A percentile compares a stretch with the other conserved stretches of the same genome.
These are phyloP conservation scores for Hirundo rustica DNA, from an alignment of 2,797 vertebrate genomes.

Conservation along the genomic window DNA sequence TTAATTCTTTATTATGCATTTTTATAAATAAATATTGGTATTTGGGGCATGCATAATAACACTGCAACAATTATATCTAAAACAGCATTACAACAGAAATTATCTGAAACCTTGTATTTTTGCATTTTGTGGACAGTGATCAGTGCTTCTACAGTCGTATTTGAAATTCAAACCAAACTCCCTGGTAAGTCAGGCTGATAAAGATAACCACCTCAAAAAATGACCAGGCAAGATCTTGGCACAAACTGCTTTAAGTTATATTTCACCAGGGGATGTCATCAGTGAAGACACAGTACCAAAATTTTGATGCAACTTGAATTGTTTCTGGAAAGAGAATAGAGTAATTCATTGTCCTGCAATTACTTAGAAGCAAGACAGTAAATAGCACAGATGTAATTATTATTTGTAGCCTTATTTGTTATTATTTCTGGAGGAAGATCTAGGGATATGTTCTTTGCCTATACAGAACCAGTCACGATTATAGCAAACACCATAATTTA, in stretches of 20 bases:
- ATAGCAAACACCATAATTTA: not conserved
- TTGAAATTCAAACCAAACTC: not conserved
- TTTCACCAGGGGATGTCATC: not conserved
- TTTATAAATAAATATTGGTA: conserved; percentile 51
- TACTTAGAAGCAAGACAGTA: not conserved
- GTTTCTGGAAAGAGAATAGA: not conserved
- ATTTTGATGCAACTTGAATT: not conserved
- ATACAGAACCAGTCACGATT: not conserved
- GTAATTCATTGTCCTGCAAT: not conserved
- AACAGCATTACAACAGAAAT: conserved; percentile 55
- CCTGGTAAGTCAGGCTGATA: conserved; percentile 3
- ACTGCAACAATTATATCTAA: conserved; percentile 57
- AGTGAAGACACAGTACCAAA: not conserved
- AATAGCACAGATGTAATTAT: not conserved
- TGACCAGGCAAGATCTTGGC: not conserved
- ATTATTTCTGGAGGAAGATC: not conserved
- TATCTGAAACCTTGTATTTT: conserved; percentile 32
- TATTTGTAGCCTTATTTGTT: not conserved
- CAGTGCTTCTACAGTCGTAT: not conserved
- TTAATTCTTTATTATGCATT: conserved; percentile 57
- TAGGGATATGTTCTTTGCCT: not conserved
- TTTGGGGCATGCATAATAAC: conserved; percentile 64
- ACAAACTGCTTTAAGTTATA: not conserved
- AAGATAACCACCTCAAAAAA: not conserved
- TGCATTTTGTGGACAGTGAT: conserved; percentile 17